A percentile compares a stretch with the other conserved stretches of the same genome.
Evolutionary conservation across 1,140 invertebrate species (phyloP).

Genomic region (Drosophila pruinosa): DNA sequence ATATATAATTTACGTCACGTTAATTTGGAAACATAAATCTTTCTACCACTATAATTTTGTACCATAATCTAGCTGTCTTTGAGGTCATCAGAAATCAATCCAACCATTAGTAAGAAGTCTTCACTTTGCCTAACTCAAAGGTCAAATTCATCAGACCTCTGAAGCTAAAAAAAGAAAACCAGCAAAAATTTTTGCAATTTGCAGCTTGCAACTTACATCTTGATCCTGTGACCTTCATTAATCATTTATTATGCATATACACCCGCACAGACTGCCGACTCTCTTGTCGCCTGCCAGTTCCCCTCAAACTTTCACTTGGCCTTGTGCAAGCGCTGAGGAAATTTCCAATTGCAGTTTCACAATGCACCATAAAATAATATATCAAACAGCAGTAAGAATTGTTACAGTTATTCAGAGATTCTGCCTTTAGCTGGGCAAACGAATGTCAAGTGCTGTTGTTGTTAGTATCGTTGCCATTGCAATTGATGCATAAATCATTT

Average conservation of each 20-base stretch:
- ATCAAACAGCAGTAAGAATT: conserved; percentile 37
- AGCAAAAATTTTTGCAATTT: conserved; percentile 11
- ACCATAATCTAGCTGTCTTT: background rate
- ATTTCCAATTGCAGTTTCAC: conserved; percentile 23
- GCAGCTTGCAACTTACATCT: conserved; percentile 9
- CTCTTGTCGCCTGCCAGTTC: background rate
- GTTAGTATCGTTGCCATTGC: conserved; percentile 23
- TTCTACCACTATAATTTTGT: too few species aligned
- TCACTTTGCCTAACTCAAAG: conserved; percentile 13
- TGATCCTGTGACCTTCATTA: conserved; percentile 35
- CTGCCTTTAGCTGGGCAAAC: background rate
- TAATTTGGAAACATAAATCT: too few species aligned
- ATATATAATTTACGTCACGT: background rate
- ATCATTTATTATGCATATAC: conserved; percentile 33
- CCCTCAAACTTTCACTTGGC: conserved; percentile 59
- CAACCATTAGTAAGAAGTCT: conserved; percentile 10
- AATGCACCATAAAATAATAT: conserved; percentile 22
- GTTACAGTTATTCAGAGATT: conserved; percentile 28
- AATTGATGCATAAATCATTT: conserved; percentile 56
- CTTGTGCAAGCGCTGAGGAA: conserved; percentile 3
- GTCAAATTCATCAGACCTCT: conserved; percentile 58
- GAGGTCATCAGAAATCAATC: conserved; percentile 37
- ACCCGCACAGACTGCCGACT: too few species aligned
- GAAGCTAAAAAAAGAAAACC: background rate
- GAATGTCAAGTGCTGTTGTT: conserved; percentile 52